Conservation (phyloP, 2,797 vertebrate species). For the Pipistrellus pipistrellus region DNA sequence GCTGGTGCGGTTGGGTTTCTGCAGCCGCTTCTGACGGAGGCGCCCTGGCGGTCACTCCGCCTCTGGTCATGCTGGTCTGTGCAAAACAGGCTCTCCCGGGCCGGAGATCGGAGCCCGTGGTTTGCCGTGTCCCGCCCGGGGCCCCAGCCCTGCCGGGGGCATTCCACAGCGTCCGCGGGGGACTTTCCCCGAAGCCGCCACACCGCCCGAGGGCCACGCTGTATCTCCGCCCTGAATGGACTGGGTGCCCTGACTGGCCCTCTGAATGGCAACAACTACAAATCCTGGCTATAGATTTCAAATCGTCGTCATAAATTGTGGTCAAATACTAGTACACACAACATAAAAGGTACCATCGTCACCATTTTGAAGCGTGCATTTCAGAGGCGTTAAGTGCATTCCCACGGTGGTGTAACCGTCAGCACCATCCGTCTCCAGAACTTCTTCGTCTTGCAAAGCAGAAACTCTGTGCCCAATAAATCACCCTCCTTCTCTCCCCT, state of each 20-base stretch:
- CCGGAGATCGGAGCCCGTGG: not conserved
- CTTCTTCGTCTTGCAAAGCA: not conserved
- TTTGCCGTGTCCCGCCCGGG: not conserved
- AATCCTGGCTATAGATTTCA: conserved; percentile 1
- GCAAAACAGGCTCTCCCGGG: not conserved
- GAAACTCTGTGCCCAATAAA: not conserved
- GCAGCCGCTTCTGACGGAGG: not conserved
- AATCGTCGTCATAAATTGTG: not conserved
- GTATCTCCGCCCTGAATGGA: not conserved
- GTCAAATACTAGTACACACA: not conserved
- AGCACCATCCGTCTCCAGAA: not conserved
- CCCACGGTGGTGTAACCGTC: not conserved
- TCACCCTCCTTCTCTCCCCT: not conserved
- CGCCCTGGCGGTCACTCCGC: not conserved
- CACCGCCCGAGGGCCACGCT: not conserved
- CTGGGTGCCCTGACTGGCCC: not conserved
- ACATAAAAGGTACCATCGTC: not conserved
- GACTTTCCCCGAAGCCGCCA: not conserved
- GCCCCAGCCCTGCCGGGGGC: not conserved
- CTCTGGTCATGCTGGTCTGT: not conserved
- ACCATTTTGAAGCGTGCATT: not conserved
- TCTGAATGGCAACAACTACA: conserved; percentile 40
- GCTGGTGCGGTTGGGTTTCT: not conserved
- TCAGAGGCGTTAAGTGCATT: not conserved
- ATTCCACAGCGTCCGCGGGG: not conserved